A percentile compares a stretch with the other conserved stretches of the same genome.
Evolutionary conservation across 2,888 invertebrate genomes (phyloP).

Genomic region (Eristalis arbustorum): DNA sequence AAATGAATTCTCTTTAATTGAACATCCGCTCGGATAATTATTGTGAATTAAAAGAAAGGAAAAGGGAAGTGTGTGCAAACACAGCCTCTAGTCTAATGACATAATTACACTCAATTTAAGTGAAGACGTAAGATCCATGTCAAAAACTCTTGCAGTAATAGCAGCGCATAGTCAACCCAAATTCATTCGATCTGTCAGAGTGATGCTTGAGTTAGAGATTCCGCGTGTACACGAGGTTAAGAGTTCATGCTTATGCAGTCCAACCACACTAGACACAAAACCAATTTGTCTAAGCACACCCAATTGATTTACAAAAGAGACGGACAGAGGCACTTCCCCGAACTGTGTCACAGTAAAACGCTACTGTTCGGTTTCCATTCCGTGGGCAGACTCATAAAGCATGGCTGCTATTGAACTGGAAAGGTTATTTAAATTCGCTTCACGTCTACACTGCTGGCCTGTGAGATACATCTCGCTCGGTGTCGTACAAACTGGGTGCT

Average conservation of each 20-base stretch:
- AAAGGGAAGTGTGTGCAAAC: not conserved
- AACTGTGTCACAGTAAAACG: constrained; percentile 50
- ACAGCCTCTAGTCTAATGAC: constrained; percentile 22
- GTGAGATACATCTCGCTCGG: constrained; percentile 18
- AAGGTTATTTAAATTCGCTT: constrained; percentile 59
- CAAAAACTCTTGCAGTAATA: not conserved
- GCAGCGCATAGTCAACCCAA: not conserved
- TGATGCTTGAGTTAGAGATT: constrained; percentile 20
- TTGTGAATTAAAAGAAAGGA: constrained; percentile 46
- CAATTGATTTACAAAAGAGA: constrained; percentile 61
- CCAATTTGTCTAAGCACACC: constrained; percentile 36
- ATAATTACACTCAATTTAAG: constrained; percentile 42
- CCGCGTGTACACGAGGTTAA: constrained; percentile 25
- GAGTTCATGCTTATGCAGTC: constrained; percentile 32
- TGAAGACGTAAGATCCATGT: constrained; percentile 4
- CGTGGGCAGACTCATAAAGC: constrained; percentile 4
- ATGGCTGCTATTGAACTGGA: constrained; percentile 15
- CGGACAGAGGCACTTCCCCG: not conserved
- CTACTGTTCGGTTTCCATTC: constrained; percentile 29
- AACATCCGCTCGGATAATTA: constrained; percentile 58
- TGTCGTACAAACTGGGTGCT: constrained; percentile 23
- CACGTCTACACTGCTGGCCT: constrained; percentile 33
- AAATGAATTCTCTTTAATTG: constrained; percentile 60
- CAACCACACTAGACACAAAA: constrained; percentile 9
- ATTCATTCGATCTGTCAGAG: not conserved